Evolutionary conservation across 53 echinoderm and acorn worm species (phyloP).

Genomic region (Mesocentrotus franciscanus): DNA sequence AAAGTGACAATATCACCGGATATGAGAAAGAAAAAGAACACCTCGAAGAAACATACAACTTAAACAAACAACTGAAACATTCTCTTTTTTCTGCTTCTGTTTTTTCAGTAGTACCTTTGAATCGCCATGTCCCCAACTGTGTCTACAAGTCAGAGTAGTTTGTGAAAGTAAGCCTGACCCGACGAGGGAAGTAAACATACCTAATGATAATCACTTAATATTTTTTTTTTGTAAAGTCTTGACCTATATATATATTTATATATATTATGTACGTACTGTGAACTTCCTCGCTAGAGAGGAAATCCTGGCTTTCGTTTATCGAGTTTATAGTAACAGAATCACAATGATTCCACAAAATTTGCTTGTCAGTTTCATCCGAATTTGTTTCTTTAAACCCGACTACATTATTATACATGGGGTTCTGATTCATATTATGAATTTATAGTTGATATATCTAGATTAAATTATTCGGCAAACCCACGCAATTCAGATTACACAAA

Average conservation of each 20-base stretch:
- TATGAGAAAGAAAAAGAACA: too few relatives aligned
- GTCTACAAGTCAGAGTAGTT: too few relatives aligned
- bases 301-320: not conserved
- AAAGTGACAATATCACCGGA: too few relatives aligned
- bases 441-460: too few relatives aligned
- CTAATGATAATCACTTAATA: not conserved
- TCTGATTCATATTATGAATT: not conserved
- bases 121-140: too few relatives aligned
- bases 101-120: too few relatives aligned
- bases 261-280: not conserved
- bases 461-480: too few relatives aligned
- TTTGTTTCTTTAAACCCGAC: not conserved
- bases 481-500: too few relatives aligned
- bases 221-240: not conserved
- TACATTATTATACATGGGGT: not conserved
- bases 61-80: too few relatives aligned
- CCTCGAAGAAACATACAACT: too few relatives aligned
- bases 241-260: too few relatives aligned
- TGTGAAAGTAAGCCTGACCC: not conserved
- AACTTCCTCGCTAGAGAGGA: not conserved
- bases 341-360: constrained; percentile 24
- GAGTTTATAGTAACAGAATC: not conserved
- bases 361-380: not conserved
- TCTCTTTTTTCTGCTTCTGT: too few relatives aligned
- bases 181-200: not conserved